These are phyloP conservation scores for Rhagium mordax DNA, from an alignment of 2,888 invertebrate genomes.

Conservation along the genomic window DNA sequence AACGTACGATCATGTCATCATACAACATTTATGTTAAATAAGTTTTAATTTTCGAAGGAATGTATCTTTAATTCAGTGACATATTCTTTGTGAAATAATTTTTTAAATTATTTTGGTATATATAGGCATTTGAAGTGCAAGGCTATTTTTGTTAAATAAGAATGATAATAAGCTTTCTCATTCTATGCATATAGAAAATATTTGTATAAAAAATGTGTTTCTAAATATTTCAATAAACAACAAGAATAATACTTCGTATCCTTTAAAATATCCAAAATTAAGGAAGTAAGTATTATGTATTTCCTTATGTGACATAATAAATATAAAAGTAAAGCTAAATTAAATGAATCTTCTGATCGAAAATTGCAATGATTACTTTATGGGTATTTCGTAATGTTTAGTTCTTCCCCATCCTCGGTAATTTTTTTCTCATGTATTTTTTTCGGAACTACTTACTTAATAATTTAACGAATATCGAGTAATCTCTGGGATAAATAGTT, in stretches of 20 bases:
- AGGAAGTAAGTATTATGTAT: neutral
- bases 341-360: neutral
- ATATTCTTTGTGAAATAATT: too few relatives aligned
- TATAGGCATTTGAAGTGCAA: too few relatives aligned
- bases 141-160: too few relatives aligned
- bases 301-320: neutral
- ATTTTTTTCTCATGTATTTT: neutral
- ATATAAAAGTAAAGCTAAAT: neutral
- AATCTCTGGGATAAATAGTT: constrained; percentile 52
- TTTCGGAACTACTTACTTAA: neutral
- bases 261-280: neutral
- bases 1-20: too few relatives aligned
- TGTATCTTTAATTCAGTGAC: too few relatives aligned
- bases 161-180: too few relatives aligned
- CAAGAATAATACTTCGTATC: neutral
- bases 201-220: neutral
- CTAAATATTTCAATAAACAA: neutral
- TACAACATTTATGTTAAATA: too few relatives aligned
- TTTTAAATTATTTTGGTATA: too few relatives aligned
- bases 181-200: too few relatives aligned
- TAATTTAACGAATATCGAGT: constrained; percentile 46
- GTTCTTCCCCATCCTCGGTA: neutral
- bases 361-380: neutral
- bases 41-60: too few relatives aligned
- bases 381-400: neutral